phyloP scores from a whole-genome alignment of 2,888 invertebrate genomes.

The Danaus chrysippus region DNA sequence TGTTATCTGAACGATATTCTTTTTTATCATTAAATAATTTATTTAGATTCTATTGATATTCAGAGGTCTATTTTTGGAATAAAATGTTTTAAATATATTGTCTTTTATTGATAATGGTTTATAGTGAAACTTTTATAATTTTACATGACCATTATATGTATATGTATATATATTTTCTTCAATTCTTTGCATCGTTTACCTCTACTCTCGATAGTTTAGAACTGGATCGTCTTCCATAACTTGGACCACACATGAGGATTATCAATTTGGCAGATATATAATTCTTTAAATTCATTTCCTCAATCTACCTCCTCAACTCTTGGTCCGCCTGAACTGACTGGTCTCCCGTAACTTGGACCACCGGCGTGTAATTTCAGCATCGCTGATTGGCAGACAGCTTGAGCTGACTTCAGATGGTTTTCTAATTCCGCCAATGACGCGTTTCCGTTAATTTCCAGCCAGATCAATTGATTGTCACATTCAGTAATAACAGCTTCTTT shows the following conservation, averaged over 20 bases:
- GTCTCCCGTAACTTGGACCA: constrained; percentile 51
- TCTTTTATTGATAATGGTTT: not conserved
- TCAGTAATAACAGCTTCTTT: constrained; percentile 83
- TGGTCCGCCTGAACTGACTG: constrained; percentile 70
- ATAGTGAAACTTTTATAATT: no score
- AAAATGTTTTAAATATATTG: constrained; percentile 35
- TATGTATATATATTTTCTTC: not conserved
- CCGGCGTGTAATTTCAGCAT: constrained; percentile 90
- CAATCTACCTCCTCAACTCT: constrained; percentile 70
- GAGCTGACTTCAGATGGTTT: constrained; percentile 86
- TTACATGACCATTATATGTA: no score
- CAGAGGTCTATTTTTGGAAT: constrained; percentile 59
- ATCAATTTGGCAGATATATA: constrained; percentile 87
- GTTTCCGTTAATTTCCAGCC: constrained; percentile 89
- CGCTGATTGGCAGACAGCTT: constrained; percentile 86
- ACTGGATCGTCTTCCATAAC: constrained; percentile 50
- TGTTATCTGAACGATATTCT: no score
- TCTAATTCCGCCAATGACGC: constrained; percentile 90
- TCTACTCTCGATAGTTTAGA: constrained; percentile 80
- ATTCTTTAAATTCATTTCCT: not conserved
- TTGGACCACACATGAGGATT: constrained; percentile 80
- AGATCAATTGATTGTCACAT: constrained; percentile 84
- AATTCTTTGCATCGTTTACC: constrained; percentile 30
- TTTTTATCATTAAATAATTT: constrained; percentile 12
- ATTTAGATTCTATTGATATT: constrained; percentile 27